A percentile compares a stretch with the other conserved stretches of the same genome.
These are phyloP conservation scores for Erethizon dorsatum DNA, from an alignment of 2,797 vertebrate genomes.

Conservation along the genomic window DNA sequence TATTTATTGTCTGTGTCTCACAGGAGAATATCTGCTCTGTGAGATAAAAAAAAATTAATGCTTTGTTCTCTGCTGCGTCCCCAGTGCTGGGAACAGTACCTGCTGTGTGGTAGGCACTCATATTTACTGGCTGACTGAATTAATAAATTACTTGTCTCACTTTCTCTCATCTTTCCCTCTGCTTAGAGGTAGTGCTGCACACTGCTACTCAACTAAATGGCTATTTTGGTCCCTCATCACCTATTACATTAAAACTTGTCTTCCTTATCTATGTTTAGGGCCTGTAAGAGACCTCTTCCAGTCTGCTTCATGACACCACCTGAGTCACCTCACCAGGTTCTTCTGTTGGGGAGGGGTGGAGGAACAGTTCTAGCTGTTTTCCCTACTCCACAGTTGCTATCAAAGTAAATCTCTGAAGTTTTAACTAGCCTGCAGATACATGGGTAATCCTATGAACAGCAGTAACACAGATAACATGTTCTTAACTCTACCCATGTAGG, in stretches of 20 bases:
- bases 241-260: background rate
- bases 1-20: background rate
- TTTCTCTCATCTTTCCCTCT: background rate
- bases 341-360: background rate
- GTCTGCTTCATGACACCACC: background rate
- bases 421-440: background rate
- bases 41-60: background rate
- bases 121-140: background rate
- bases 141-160: background rate
- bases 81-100: background rate
- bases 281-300: too few species aligned
- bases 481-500: background rate
- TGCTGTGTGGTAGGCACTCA: background rate
- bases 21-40: background rate
- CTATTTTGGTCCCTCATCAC: background rate
- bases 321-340: background rate
- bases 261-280: background rate
- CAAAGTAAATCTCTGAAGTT: background rate
- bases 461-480: background rate
- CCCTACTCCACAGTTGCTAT: too few species aligned
- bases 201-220: background rate
- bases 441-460: background rate
- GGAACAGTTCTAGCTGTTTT: background rate
- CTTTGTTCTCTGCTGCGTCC: background rate
- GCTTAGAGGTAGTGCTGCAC: background rate